phyloP scores from a whole-genome alignment of 2,113 vertebrate species.

The Upupa epops region DNA sequence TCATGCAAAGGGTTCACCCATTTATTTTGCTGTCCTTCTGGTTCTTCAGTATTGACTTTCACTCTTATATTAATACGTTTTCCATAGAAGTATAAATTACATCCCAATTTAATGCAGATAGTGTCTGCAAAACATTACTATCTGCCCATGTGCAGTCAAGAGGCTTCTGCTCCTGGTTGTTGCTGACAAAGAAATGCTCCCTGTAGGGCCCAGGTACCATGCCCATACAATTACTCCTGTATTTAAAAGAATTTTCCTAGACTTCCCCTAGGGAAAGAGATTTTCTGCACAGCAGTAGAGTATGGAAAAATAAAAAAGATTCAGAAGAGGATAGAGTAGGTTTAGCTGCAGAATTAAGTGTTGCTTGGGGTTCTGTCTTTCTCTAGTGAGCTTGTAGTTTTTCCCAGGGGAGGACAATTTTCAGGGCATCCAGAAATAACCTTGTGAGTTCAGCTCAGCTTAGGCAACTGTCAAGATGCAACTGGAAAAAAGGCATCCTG shows the following conservation, averaged over 20 bases:
- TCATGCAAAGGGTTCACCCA: background rate
- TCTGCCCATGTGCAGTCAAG: background rate
- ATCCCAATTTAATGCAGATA: background rate
- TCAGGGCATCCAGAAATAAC: background rate
- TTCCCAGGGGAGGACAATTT: background rate
- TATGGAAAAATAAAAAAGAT: no score
- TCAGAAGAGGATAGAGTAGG: background rate
- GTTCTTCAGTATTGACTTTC: background rate
- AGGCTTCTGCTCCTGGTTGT: background rate
- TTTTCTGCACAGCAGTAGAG: background rate
- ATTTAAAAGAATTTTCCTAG: background rate
- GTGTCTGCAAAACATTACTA: background rate
- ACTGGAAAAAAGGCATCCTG: fast-evolving
- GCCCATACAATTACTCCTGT: background rate
- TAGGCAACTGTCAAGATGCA: background rate
- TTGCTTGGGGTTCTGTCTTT: background rate
- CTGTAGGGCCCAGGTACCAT: background rate
- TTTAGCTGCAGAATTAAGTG: background rate
- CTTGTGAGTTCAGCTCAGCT: background rate
- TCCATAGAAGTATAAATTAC: no score
- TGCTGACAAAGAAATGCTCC: background rate
- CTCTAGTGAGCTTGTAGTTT: background rate
- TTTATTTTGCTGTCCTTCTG: background rate
- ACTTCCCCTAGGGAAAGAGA: background rate
- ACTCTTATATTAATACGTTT: no score